phyloP scores from a whole-genome alignment of 2,113 vertebrate genomes.

The Euleptes europaea region DNA sequence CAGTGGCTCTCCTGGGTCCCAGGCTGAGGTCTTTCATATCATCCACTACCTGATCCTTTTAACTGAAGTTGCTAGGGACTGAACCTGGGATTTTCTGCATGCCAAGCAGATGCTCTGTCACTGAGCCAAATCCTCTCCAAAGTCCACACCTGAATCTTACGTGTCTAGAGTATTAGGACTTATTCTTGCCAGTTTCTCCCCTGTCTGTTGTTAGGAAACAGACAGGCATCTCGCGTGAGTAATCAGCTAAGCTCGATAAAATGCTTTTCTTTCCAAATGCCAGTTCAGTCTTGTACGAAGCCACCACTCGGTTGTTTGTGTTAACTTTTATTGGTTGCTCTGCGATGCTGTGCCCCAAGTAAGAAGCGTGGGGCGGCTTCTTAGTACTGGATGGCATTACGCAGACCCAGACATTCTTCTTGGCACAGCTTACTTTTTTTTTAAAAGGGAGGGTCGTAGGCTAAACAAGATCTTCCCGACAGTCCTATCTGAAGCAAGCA shows the following conservation, averaged over 20 bases:
- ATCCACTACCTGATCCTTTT: no score
- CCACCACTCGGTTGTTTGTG: not conserved
- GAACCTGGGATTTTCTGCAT: no score
- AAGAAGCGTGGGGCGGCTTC: not conserved
- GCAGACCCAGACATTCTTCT: not conserved
- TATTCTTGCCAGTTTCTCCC: not conserved
- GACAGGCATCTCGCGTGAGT: slow-evolving; percentile 18
- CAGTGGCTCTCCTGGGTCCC: no score
- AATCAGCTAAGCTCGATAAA: slow-evolving; percentile 3
- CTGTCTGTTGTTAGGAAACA: not conserved
- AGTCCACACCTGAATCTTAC: no score
- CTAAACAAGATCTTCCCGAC: no score
- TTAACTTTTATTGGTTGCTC: not conserved
- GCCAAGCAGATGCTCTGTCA: no score
- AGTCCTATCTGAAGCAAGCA: no score
- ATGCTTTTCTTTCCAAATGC: slow-evolving; percentile 18
- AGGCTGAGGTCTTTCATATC: no score
- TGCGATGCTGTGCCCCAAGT: not conserved
- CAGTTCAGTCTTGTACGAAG: slow-evolving; percentile 5
- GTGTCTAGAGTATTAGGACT: not conserved
- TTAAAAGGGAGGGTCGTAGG: no score
- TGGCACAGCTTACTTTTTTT: no score
- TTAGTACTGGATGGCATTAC: not conserved
- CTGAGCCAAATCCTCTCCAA: no score
- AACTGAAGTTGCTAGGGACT: no score